phyloP scores from a whole-genome alignment of 2,797 vertebrate genomes.

The Telmatherina bonti region DNA sequence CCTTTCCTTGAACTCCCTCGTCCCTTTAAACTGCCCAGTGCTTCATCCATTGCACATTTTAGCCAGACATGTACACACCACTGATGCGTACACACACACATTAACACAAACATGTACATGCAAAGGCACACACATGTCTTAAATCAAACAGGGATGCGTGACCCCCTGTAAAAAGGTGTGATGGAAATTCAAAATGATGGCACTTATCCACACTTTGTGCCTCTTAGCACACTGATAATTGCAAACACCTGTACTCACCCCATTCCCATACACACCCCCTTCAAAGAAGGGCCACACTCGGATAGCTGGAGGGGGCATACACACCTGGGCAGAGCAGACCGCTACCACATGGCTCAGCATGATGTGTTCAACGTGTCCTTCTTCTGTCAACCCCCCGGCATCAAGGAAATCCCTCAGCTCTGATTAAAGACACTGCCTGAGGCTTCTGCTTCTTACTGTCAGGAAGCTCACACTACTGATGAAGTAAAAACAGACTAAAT shows the following conservation, averaged over 20 bases:
- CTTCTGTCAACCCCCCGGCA: conserved; percentile 61
- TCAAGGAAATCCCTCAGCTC: conserved; percentile 57
- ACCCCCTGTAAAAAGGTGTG: conserved; percentile 84
- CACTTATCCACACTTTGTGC: conserved; percentile 87
- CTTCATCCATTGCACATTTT: conserved; percentile 74
- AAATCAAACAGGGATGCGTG: conserved; percentile 74
- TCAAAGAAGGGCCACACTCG: conserved; percentile 83
- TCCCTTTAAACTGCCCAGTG: conserved; percentile 51
- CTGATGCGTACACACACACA: conserved; percentile 29
- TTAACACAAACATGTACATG: conserved; percentile 62
- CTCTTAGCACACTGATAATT: conserved; percentile 86
- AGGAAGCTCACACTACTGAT: conserved; percentile 39
- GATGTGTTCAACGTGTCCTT: conserved; percentile 71
- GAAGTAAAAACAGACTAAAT: conserved; percentile 26
- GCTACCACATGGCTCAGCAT: conserved; percentile 77
- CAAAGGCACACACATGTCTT: conserved; percentile 79
- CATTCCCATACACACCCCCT: conserved; percentile 54
- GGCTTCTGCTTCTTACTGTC: conserved; percentile 37
- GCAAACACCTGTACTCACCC: conserved; percentile 84
- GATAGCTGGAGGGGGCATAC: conserved; percentile 78
- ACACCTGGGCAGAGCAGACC: conserved; percentile 80
- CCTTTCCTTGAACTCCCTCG: conserved; percentile 57
- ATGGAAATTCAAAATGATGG: conserved; percentile 88
- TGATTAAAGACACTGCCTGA: conserved; percentile 65
- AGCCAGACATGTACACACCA: conserved; percentile 72